phyloP scores from a whole-genome alignment of 2,113 vertebrate genomes.

The Passer domesticus region DNA sequence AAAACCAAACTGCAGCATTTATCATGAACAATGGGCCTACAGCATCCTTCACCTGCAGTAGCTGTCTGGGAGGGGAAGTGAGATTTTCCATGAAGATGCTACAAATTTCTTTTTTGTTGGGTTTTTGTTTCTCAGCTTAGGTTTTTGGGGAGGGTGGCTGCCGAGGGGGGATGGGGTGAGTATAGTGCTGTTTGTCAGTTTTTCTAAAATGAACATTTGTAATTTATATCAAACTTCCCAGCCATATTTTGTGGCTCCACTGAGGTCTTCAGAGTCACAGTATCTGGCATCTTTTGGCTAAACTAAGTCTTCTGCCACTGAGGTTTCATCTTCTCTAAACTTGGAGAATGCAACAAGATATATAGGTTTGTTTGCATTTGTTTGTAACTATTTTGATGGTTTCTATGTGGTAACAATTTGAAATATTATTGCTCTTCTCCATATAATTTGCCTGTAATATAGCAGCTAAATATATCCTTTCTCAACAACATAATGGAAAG shows the following conservation, averaged over 20 bases:
- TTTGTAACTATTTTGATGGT: conserved; percentile 51
- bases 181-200: not conserved
- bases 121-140: not conserved
- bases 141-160: not conserved
- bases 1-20: not conserved
- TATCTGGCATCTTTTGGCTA: not conserved
- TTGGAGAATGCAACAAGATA: not conserved
- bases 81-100: not conserved
- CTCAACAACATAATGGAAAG: not conserved
- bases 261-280: not conserved
- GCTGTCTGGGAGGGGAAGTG: not conserved
- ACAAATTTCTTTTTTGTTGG: not conserved
- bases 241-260: not conserved
- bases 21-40: not conserved
- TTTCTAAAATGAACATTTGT: not conserved
- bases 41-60: not conserved
- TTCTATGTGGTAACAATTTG: conserved; percentile 40
- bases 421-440: conserved; percentile 33
- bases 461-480: conserved; percentile 19
- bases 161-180: fast-evolving
- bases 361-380: not conserved
- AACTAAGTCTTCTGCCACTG: not conserved
- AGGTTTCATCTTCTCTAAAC: conserved; percentile 23
- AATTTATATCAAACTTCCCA: not conserved
- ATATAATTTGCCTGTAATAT: conserved; percentile 7